These are phyloP conservation scores for Acleris laterana DNA, from an alignment of 2,888 invertebrate genomes.

Conservation along the genomic window DNA sequence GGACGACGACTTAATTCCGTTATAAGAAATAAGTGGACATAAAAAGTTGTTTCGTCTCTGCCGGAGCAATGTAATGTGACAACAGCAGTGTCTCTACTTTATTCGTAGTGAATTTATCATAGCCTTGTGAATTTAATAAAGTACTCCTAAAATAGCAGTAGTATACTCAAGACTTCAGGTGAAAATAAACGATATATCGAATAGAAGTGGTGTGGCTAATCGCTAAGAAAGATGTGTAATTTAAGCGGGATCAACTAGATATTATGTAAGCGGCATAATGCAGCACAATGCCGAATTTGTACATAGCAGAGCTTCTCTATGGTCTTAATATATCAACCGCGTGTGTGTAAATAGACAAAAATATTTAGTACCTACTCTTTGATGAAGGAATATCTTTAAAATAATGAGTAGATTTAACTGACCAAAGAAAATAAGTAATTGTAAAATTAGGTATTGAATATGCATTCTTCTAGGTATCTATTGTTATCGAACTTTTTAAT, in stretches of 20 bases:
- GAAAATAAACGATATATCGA: conserved; percentile 13
- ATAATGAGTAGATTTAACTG: conserved; percentile 41
- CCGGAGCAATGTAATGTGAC: conserved; percentile 52
- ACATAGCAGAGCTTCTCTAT: conserved; percentile 35
- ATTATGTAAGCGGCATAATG: conserved; percentile 66
- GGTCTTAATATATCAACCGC: conserved; percentile 17
- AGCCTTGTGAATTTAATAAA: conserved; percentile 38
- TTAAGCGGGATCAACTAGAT: conserved; percentile 82
- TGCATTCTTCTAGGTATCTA: conserved; percentile 34
- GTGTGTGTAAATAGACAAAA: conserved; percentile 17
- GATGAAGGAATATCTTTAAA: conserved; percentile 39
- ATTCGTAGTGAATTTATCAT: conserved; percentile 46
- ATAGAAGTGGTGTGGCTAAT: conserved; percentile 48
- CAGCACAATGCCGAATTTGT: conserved; percentile 57
- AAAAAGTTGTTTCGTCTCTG: conserved; percentile 47
- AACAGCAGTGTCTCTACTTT: conserved; percentile 68
- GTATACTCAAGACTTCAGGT: neutral
- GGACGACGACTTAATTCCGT: conserved; percentile 93
- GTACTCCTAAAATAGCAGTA: neutral
- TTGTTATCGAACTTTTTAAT: too few species aligned
- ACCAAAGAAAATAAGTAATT: conserved; percentile 45
- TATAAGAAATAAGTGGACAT: conserved; percentile 89
- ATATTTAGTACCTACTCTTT: conserved; percentile 20
- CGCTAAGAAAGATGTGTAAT: conserved; percentile 70
- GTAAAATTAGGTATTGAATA: conserved; percentile 40